These are phyloP conservation scores for Brachyopa scutellaris DNA, from an alignment of 2,888 invertebrate species.

Conservation along the genomic window DNA sequence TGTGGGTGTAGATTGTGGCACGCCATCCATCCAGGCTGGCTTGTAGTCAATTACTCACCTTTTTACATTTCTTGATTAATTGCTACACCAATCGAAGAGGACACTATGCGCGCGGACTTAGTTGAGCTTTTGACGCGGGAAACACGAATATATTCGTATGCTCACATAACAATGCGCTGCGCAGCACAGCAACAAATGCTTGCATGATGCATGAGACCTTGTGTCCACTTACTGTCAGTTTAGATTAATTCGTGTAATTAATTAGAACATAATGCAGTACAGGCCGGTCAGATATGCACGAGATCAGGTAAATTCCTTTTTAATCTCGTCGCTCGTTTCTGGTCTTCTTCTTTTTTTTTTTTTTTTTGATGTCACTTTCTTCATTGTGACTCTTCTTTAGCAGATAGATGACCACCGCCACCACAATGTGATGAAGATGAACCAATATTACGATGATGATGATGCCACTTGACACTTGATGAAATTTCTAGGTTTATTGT, in stretches of 20 bases:
- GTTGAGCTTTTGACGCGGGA: conserved; percentile 59
- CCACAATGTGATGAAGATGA: conserved; percentile 42
- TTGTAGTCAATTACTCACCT: conserved; percentile 73
- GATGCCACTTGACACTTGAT: conserved; percentile 69
- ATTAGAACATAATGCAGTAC: conserved; percentile 70
- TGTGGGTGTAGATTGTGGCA: conserved; percentile 72
- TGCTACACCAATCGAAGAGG: conserved; percentile 56
- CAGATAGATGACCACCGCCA: conserved; percentile 57
- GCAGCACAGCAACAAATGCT: conserved; percentile 1
- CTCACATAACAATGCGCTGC: conserved; percentile 25
- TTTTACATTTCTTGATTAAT: conserved; percentile 69
- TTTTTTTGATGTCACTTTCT: conserved; percentile 12
- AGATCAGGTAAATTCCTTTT: conserved; percentile 70
- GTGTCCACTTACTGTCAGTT: conserved; percentile 72
- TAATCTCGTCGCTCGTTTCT: conserved; percentile 48
- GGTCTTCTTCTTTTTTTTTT: conserved; percentile 2
- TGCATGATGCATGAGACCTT: conserved; percentile 70
- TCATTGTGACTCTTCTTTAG: conserved; percentile 17
- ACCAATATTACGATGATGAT: conserved; percentile 49
- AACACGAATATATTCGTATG: conserved; percentile 23
- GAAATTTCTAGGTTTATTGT: conserved; percentile 64
- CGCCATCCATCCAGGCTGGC: conserved; percentile 59
- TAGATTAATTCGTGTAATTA: conserved; percentile 72
- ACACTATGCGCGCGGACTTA: conserved; percentile 54
- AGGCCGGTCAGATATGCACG: conserved; percentile 26